Conservation (phyloP, 2,797 vertebrate genomes). For the Anas flavirostris region DNA sequence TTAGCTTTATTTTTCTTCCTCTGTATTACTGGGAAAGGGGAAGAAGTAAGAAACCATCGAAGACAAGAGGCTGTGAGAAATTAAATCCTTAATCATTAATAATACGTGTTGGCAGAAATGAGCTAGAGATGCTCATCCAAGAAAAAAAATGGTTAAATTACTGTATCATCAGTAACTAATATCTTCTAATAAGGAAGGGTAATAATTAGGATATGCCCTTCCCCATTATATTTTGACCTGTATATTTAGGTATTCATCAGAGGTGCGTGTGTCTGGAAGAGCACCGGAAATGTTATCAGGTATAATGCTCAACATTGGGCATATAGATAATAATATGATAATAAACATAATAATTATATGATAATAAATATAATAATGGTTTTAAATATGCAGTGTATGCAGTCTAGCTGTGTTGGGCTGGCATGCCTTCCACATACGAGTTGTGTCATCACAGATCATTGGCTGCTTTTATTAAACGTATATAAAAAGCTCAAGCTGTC, state of each 20-base stretch:
- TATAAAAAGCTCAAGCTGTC: background rate
- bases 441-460: background rate
- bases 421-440: background rate
- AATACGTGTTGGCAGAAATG: background rate
- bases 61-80: background rate
- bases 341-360: background rate
- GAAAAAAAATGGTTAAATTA: background rate
- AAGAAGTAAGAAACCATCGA: background rate
- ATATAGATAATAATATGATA: no score
- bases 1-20: background rate
- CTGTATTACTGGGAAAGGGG: background rate
- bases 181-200: background rate
- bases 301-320: background rate
- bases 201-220: background rate
- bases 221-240: background rate
- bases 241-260: background rate
- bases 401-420: background rate
- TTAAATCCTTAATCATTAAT: background rate
- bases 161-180: background rate
- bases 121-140: background rate
- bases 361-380: background rate
- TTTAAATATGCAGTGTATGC: background rate
- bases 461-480: background rate
- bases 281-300: background rate
- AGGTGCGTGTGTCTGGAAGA: background rate